A percentile compares a stretch with the other conserved stretches of the same genome.
Evolutionary conservation across 2,888 invertebrate species (phyloP).

Genomic region (Cheilosia grossa): DNA sequence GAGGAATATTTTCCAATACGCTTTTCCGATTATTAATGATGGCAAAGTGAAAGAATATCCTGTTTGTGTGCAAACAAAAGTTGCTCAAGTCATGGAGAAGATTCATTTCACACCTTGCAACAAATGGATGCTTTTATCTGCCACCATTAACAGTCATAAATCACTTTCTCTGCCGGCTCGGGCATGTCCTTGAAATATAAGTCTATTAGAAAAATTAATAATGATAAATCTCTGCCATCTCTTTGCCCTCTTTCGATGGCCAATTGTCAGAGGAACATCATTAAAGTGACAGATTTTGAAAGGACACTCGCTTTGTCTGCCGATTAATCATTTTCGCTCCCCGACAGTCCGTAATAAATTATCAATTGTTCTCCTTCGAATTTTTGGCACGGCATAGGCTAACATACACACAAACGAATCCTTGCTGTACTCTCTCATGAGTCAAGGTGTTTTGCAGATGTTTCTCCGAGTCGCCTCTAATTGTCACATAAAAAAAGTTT

Average conservation of each 20-base stretch:
- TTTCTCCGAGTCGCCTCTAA: constrained; percentile 35
- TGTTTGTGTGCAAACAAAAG: constrained; percentile 30
- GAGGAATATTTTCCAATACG: constrained; percentile 18
- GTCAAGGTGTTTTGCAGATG: constrained; percentile 61
- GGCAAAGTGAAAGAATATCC: constrained; percentile 23
- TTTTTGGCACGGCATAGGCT: constrained; percentile 34
- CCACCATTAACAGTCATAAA: constrained; percentile 61
- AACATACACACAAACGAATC: constrained; percentile 9
- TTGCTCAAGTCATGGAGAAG: constrained; percentile 46
- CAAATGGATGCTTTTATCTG: constrained; percentile 50
- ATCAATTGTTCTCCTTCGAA: background rate
- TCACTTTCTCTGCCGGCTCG: constrained; percentile 53
- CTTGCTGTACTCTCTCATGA: constrained; percentile 1
- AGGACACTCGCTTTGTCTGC: constrained; percentile 42
- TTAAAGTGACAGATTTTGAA: constrained; percentile 70
- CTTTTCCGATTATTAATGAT: constrained; percentile 53
- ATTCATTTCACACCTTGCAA: constrained; percentile 35
- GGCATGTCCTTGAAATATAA: constrained; percentile 53
- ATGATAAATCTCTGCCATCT: constrained; percentile 61
- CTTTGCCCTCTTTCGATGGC: constrained; percentile 29
- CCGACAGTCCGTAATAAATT: constrained; percentile 30
- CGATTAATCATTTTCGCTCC: constrained; percentile 72
- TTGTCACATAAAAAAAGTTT: constrained; percentile 49
- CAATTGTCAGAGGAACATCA: constrained; percentile 59
- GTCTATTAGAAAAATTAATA: constrained; percentile 49